Evolutionary conservation across 2,113 vertebrate species (phyloP).

Genomic region (Beaufortia kweichowensis): DNA sequence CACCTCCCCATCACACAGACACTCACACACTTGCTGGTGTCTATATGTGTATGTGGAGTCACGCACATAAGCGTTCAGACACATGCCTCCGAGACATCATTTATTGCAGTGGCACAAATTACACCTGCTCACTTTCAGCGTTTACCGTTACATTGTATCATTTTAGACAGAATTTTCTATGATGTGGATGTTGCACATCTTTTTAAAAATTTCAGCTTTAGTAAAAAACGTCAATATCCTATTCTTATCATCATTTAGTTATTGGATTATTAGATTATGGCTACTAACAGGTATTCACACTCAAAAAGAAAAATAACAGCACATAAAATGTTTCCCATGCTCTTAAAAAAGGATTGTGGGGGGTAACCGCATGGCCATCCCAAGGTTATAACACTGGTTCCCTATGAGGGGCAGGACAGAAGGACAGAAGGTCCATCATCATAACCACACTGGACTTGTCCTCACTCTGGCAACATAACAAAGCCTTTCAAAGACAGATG

Average conservation of each 20-base stretch:
- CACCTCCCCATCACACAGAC: constrained; percentile 29
- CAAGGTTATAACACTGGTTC: constrained; percentile 33
- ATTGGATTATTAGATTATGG: too few relatives aligned
- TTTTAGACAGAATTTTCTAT: not conserved
- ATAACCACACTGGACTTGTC: constrained; percentile 61
- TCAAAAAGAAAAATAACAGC: constrained; percentile 21
- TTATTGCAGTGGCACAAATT: constrained; percentile 14
- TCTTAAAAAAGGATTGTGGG: not conserved
- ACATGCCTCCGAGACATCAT: constrained; percentile 31
- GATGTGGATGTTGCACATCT: not conserved
- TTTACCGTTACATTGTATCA: not conserved
- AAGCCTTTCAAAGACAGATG: constrained; percentile 73
- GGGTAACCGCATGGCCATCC: not conserved
- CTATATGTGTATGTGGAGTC: constrained; percentile 21
- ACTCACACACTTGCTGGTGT: constrained; percentile 4
- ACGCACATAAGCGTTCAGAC: constrained; percentile 12
- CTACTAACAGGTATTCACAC: too few relatives aligned
- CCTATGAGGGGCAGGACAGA: constrained; percentile 60
- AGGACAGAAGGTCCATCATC: constrained; percentile 70
- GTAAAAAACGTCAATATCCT: too few relatives aligned
- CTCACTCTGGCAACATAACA: constrained; percentile 68
- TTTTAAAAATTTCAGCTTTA: too few relatives aligned
- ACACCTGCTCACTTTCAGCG: not conserved
- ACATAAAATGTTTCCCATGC: constrained; percentile 34
- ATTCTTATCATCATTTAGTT: not conserved